Evolutionary conservation across 2,113 vertebrate genomes (phyloP), one percentile per base, ranked within the genome.

Genomic region (Phocoena phocoena): DNA sequence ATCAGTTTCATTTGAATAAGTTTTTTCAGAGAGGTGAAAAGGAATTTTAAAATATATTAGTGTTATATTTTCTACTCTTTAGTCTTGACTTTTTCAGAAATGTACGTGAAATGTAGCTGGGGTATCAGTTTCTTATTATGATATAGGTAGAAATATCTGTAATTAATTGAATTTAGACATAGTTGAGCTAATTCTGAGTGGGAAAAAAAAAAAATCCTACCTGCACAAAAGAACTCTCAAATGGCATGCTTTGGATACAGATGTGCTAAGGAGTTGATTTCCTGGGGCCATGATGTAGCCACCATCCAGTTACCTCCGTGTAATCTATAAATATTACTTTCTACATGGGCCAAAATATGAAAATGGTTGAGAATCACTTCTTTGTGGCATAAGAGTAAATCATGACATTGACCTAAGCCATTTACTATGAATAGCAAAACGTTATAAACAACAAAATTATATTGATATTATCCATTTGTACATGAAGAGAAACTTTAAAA

Each of bases 351-450:
- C 6, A 68, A 77, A 47, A 58, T 2, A 41, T 41, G 38, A 73
- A 1, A 83, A 47, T 33, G 6, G 11, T 60, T 73, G 28, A 80
- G 6, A 88, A 88, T 26, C 36, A 65, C 13, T 85, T 62, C 44
- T 91, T 44, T 18, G 13, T 65, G 70, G 18, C 21, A 11, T 33
- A 41, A 71, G 68, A 8, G 38, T 65, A 71, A 91, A 33, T 85
- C 12, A 25, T 67, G 11, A 84, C 1, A 0, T 94, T 44, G 10
- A 80, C 9, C 2, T 89, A 28, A 95, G 79, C 81, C 10, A 50
- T 89, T 71, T 93, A 70, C 38, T 92, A 80, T 70, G 28, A 63
- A 38, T 71, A 91, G 21, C 20, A 96, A 96, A 84, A 44, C 28
- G 47, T 53, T 55, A 68, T 53, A 18, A 47, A 88, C 28, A 95